Evolutionary conservation across 2,113 vertebrate genomes (phyloP).

Genomic region (Paraplagusia blochii): DNA sequence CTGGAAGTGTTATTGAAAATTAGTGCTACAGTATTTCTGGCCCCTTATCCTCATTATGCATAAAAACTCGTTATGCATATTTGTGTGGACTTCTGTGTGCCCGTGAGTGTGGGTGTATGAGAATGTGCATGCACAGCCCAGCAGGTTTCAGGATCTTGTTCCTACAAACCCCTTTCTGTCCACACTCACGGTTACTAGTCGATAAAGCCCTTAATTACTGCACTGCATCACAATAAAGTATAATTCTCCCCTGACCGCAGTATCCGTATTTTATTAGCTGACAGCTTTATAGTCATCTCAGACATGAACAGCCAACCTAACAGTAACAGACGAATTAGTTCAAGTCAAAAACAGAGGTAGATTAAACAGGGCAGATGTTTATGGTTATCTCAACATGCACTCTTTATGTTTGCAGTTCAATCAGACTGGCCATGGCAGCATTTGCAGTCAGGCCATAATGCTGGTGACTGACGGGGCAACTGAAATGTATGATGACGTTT

Average conservation of each 20-base stretch:
- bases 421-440: constrained; percentile 91
- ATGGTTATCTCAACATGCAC: neutral
- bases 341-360: neutral
- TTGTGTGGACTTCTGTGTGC: no score
- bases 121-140: constrained; percentile 23
- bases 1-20: no score
- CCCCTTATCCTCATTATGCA: no score
- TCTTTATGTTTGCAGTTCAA: constrained; percentile 82
- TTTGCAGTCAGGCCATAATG: constrained; percentile 98
- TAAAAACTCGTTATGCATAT: no score
- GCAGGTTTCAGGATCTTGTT: constrained; percentile 37
- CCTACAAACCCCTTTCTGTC: constrained; percentile 27
- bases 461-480: constrained; percentile 95
- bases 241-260: constrained; percentile 18
- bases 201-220: constrained; percentile 72
- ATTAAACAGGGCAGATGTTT: neutral
- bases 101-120: neutral
- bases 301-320: constrained; percentile 1
- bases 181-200: constrained; percentile 58
- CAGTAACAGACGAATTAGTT: neutral
- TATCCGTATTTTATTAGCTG: constrained; percentile 25
- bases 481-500: constrained; percentile 90
- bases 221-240: constrained; percentile 58
- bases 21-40: no score
- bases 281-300: constrained; percentile 2